Evolutionary conservation across 2,113 vertebrate genomes (phyloP), one percentile per base, ranked within the genome.

Genomic region (Garra rufa): DNA sequence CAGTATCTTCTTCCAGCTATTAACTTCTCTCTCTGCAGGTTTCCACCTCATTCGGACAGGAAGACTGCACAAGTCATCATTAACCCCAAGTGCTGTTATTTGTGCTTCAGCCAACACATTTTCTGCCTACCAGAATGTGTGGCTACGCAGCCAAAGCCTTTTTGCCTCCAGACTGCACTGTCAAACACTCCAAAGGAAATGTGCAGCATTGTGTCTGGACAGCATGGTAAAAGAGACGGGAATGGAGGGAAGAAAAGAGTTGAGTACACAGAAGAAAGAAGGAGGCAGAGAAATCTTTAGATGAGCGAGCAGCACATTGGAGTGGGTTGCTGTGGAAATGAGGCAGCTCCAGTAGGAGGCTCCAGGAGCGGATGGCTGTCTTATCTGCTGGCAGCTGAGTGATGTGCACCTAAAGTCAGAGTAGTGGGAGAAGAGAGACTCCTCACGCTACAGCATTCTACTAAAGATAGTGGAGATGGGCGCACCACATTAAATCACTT

Each of bases 141-240:
- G 81, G 82, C 86, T 63, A 86, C 13, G 81, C 78, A 80, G 84
- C 73, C 44, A 77, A 83, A 44, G 73, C 73, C 86, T 65, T 48
- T 80, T 80, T 80, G 43, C 43, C 43, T 80, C 77, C 77, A 67
- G 59, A 80, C 59, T 67, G 59, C 59, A 80, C 77, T 65, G 77
- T 80, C 77, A 80, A 80, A 67, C 59, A 48, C 59, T 80, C 59
- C 11, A 34, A 63, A 63, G 77, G 26, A 67, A 63, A 48, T 34
- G 43, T 67, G 43, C 43, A 67, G 44, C 43, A 67, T 80, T 44
- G 59, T 80, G 77, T 80, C 59, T 67, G 77, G 59, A 80, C 41
- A 79, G 41, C n/a, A 67, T 15, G 14, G 59, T 63, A 38, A 74
- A 83, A 83, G 61, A 77, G 48, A 83, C 0, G 17, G 7, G 24